Conservation (phyloP, 1,140 invertebrate species). For the Musca domestica region DNA sequence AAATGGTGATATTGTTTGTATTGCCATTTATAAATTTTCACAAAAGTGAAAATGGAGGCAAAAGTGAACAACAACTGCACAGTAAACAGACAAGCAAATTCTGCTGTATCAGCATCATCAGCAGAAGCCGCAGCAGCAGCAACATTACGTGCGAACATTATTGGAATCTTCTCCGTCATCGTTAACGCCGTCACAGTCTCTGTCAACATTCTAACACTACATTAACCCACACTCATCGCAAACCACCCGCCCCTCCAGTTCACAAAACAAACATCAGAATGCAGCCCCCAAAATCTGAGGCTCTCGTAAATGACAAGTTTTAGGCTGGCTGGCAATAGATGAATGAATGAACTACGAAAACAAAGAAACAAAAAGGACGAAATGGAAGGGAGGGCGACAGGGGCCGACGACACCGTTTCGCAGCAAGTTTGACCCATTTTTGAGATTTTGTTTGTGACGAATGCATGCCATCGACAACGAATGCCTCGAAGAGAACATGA, state of each 20-base stretch:
- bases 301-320: no score
- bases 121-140: not conserved
- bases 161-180: not conserved
- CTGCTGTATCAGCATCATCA: not conserved
- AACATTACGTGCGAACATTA: not conserved
- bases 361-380: no score
- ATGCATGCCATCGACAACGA: not conserved
- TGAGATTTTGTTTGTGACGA: not conserved
- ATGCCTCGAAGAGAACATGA: not conserved
- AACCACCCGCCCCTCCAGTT: no score
- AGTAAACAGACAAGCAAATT: constrained; percentile 1
- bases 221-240: no score
- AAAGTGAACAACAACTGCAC: constrained; percentile 3
- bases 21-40: constrained; percentile 18
- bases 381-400: no score
- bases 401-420: not conserved
- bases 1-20: constrained; percentile 11
- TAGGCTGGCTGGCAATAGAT: no score
- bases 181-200: not conserved
- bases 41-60: not conserved
- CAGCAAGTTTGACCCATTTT: constrained; percentile 12
- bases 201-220: no score
- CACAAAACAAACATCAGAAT: no score
- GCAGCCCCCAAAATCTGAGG: no score
- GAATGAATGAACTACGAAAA: no score